Percentiles rank a stretch among this genome's conserved stretches.
These are phyloP conservation scores for Neosilurus mollespiculum DNA, from an alignment of 2,797 vertebrate species.

Conservation along the genomic window DNA sequence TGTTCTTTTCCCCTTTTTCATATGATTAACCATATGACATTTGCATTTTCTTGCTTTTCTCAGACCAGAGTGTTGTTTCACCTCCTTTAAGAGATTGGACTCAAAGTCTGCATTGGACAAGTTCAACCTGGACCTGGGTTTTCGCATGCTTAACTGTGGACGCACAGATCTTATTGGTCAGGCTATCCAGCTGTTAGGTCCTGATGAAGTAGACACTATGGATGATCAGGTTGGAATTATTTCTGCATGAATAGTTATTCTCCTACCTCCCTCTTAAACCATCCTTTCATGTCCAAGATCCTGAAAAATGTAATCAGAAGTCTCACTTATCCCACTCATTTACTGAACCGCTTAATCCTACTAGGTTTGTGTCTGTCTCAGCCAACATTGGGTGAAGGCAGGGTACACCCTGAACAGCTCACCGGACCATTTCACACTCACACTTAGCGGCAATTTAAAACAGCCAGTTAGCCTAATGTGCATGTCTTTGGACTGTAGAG, in stretches of 20 bases:
- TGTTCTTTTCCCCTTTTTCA: neutral
- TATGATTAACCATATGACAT: neutral
- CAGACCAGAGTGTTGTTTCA: conserved; percentile 86
- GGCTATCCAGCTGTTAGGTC: conserved; percentile 81
- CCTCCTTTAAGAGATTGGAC: conserved; percentile 83
- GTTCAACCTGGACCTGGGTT: conserved; percentile 89
- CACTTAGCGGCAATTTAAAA: too few relatives aligned
- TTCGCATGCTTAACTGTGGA: conserved; percentile 90
- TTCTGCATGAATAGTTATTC: neutral
- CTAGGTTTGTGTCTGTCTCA: too few relatives aligned
- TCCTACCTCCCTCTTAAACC: neutral
- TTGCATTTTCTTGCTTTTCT: neutral
- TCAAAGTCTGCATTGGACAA: conserved; percentile 81
- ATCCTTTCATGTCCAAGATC: neutral
- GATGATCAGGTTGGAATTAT: conserved; percentile 83
- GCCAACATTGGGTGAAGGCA: too few relatives aligned
- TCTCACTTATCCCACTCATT: too few relatives aligned
- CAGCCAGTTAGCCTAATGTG: too few relatives aligned
- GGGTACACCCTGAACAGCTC: too few relatives aligned
- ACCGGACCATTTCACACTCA: too few relatives aligned
- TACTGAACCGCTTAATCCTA: too few relatives aligned
- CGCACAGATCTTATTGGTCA: conserved; percentile 86
- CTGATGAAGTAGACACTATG: conserved; percentile 81
- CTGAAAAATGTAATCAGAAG: neutral
- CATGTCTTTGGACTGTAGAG: too few relatives aligned